Conservation (phyloP, 2,113 vertebrate genomes). For the Lepus americanus region DNA sequence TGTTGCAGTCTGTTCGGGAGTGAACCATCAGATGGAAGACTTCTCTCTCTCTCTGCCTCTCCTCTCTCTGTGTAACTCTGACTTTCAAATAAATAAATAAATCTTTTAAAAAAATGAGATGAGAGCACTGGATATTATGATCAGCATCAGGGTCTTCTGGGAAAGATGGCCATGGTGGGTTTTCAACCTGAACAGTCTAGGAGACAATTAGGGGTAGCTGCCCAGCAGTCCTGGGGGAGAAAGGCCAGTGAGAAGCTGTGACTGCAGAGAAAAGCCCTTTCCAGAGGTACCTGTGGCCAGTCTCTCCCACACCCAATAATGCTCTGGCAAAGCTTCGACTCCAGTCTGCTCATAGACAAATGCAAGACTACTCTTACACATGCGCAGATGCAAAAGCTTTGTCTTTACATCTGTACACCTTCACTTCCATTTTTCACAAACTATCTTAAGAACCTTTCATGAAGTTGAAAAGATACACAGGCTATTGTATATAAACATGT, state of each 20-base stretch:
- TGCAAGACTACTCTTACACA: not conserved
- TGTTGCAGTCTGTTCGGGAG: no score
- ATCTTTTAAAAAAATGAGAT: not conserved
- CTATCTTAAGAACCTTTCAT: not conserved
- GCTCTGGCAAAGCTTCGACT: not conserved
- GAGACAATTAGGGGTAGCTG: not conserved
- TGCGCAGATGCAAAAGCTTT: not conserved
- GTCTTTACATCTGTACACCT: slow-evolving; percentile 17
- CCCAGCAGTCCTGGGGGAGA: not conserved
- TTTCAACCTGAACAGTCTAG: not conserved
- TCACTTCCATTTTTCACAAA: not conserved
- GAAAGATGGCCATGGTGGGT: not conserved
- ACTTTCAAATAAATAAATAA: no score
- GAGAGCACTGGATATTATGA: not conserved
- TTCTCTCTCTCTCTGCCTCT: no score
- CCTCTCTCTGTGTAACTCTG: no score
- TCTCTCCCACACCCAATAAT: not conserved
- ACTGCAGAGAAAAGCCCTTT: not conserved
- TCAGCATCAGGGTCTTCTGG: not conserved
- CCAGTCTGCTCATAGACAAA: not conserved
- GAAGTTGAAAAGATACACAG: not conserved
- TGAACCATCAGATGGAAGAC: no score
- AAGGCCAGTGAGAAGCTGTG: not conserved
- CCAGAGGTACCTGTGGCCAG: not conserved
- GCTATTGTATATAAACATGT: not conserved